Evolutionary conservation across 2,888 invertebrate genomes (phyloP), one percentile per base, ranked within the genome.

Genomic region (Euplagia quadripunctaria): DNA sequence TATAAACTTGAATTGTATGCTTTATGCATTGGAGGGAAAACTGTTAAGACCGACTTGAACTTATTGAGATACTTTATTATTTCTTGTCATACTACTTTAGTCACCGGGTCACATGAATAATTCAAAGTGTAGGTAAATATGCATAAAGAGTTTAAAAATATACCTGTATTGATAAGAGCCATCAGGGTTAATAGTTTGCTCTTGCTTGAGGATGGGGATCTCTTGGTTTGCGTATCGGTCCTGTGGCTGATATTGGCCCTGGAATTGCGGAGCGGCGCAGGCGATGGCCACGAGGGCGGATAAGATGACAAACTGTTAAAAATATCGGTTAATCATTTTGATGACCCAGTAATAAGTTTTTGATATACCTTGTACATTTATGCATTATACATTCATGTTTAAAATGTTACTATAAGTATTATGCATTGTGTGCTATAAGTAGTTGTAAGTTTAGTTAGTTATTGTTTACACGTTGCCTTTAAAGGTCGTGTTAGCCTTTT

Each of bases 81-180:
- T 61, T 61, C 14, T 58, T 12, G 12, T 58, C 12, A 58, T 12
- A 20, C 20, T 20, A 20, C 58, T 20, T 12, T 11, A 58, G 61
- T 4, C 11, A 11, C 20, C 20, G 58, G 12, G 20, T 61, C 20
- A 31, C 20, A 2, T 41, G 7, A 63, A 5, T 0, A 16, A 63
- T 41, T 41, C 20, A 14, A 41, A 63, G 41, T 9, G 31, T 31
- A 4, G 4, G 6, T n/a, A n/a, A n/a, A n/a, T n/a, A 14, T 11
- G 12, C 14, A 46, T 7, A 14, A 51, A 0, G 6, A 7, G 12
- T 16, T 17, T 58, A 17, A 41, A 73, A 49, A 70, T 72, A 87
- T 90, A 97, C 96, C 97, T 97, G 90, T 95, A 97, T 90, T 97
- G 94, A 86, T 97, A 97, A 68, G 96, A 95, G 67, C 97, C 97